Evolutionary conservation across 2,888 invertebrate genomes (phyloP).

Genomic region (Entomobrya proxima): DNA sequence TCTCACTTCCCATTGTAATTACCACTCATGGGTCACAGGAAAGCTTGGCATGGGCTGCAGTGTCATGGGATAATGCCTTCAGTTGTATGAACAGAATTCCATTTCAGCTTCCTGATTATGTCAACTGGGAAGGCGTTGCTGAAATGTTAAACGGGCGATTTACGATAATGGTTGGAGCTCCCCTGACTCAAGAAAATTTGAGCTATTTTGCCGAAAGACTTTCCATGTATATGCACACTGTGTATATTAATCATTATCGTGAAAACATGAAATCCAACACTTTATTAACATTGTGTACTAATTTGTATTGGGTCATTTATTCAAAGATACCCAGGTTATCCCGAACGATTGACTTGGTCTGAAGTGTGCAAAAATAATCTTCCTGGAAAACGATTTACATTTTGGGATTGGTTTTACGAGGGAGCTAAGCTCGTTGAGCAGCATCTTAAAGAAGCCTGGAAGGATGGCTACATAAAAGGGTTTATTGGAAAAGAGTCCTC

Average conservation of each 20-base stretch:
- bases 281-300: neutral
- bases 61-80: slow-evolving; percentile 31
- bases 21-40: slow-evolving; percentile 39
- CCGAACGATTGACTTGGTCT: slow-evolving; percentile 1
- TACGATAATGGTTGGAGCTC: neutral
- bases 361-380: slow-evolving; percentile 10
- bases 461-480: slow-evolving; percentile 13
- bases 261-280: neutral
- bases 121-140: slow-evolving; percentile 3
- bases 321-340: neutral
- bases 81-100: neutral
- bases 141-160: slow-evolving; percentile 31
- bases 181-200: slow-evolving; percentile 7
- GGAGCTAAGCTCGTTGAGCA: slow-evolving; percentile 27
- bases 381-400: slow-evolving; percentile 11
- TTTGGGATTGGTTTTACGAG: slow-evolving; percentile 50
- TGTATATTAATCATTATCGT: neutral
- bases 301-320: neutral
- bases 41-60: slow-evolving; percentile 31
- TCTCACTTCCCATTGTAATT: slow-evolving; percentile 39
- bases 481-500: slow-evolving; percentile 28
- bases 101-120: slow-evolving; percentile 35
- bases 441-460: slow-evolving; percentile 39
- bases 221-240: neutral
- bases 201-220: slow-evolving; percentile 11